Evolutionary conservation across 2,113 vertebrate genomes (phyloP).

Genomic region (Macquaria australasica): DNA sequence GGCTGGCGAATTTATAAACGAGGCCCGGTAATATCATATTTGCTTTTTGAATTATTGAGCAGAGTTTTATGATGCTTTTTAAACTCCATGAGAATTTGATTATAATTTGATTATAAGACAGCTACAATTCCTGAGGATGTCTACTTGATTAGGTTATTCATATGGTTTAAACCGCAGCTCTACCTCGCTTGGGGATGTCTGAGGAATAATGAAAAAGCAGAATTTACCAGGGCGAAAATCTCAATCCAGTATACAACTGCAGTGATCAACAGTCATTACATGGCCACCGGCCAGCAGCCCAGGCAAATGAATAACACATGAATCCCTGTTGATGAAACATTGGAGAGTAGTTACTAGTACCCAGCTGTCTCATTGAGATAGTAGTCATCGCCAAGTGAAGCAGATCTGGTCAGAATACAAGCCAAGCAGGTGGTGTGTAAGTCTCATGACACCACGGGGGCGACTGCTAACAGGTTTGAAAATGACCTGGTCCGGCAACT

Average conservation of each 20-base stretch:
- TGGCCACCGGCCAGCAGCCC: constrained; percentile 72
- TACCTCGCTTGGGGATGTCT: constrained; percentile 50
- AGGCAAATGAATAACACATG: constrained; percentile 80
- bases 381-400: constrained; percentile 70
- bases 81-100: constrained; percentile 72
- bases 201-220: constrained; percentile 70
- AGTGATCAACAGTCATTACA: constrained; percentile 79
- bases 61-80: constrained; percentile 82
- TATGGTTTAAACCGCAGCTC: constrained; percentile 57
- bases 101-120: constrained; percentile 76
- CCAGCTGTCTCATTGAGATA: constrained; percentile 81
- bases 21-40: constrained; percentile 82
- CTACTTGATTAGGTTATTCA: constrained; percentile 72
- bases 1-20: constrained; percentile 80
- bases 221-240: constrained; percentile 69
- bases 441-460: constrained; percentile 58
- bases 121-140: constrained; percentile 72
- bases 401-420: constrained; percentile 71
- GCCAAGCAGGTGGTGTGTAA: constrained; percentile 72
- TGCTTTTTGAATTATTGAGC: constrained; percentile 86
- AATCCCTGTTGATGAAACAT: constrained; percentile 83
- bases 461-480: constrained; percentile 73
- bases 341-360: constrained; percentile 80
- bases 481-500: constrained; percentile 62
- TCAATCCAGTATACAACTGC: constrained; percentile 71